Percentiles rank a stretch among this genome's conserved stretches.
Evolutionary conservation across 2,888 invertebrate genomes (phyloP).

Genomic region (Protodeltote pygarga): DNA sequence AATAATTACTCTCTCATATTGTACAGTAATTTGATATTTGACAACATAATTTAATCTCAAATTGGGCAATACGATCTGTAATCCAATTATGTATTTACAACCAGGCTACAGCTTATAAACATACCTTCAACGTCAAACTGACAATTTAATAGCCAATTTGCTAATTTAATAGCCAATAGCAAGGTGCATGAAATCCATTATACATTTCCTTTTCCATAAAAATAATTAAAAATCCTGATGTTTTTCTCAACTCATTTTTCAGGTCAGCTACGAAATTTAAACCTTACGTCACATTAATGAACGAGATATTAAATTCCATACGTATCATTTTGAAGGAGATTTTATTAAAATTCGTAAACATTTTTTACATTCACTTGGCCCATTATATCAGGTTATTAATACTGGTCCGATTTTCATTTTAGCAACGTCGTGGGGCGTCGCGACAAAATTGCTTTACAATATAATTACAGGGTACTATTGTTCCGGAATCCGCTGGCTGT

Average conservation of each 20-base stretch:
- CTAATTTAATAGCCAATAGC: slow-evolving; percentile 2
- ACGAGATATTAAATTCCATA: slow-evolving; percentile 44
- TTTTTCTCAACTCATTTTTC: slow-evolving; percentile 32
- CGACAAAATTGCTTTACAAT: slow-evolving; percentile 81
- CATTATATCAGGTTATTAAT: slow-evolving; percentile 65
- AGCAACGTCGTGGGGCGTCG: slow-evolving; percentile 50
- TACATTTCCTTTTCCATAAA: slow-evolving; percentile 23
- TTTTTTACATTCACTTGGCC: slow-evolving; percentile 62
- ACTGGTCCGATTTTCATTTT: slow-evolving; percentile 70
- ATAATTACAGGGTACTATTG: slow-evolving; percentile 78
- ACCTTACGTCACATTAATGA: slow-evolving; percentile 23
- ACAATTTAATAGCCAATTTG: slow-evolving; percentile 3
- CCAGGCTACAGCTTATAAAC: too few species aligned
- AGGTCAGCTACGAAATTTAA: slow-evolving; percentile 21
- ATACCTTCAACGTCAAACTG: too few species aligned
- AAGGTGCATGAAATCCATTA: slow-evolving; percentile 16
- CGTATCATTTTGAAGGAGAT: slow-evolving; percentile 39
- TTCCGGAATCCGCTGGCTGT: slow-evolving; percentile 62
- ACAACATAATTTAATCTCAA: slow-evolving; percentile 23
- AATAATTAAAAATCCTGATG: slow-evolving; percentile 30
- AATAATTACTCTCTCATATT: too few species aligned
- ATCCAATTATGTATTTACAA: too few species aligned
- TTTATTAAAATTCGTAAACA: slow-evolving; percentile 65
- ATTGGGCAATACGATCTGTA: slow-evolving; percentile 20
- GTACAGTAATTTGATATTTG: slow-evolving; percentile 1